phyloP scores from a whole-genome alignment of 2,797 vertebrate genomes.

The Anolis apletophallus region DNA sequence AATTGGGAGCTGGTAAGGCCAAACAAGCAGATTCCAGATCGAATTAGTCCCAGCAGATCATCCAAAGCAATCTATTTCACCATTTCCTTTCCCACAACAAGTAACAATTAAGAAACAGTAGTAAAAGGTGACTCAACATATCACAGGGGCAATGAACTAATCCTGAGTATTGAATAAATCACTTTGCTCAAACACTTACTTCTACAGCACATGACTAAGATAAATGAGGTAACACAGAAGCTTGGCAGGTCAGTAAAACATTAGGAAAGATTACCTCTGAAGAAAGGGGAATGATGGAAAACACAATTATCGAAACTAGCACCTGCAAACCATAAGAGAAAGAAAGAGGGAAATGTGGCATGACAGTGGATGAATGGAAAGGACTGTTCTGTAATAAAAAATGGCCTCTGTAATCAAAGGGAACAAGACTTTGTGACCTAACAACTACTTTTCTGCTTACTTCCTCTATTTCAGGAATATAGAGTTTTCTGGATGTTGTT shows the following conservation, averaged over 20 bases:
- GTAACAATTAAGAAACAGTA: constrained; percentile 52
- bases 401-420: not conserved
- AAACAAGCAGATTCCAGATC: constrained; percentile 54
- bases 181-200: constrained; percentile 38
- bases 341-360: not conserved
- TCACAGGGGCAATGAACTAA: constrained; percentile 49
- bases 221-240: constrained; percentile 33
- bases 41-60: constrained; percentile 22
- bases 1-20: constrained; percentile 60
- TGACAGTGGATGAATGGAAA: not conserved
- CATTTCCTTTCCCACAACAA: constrained; percentile 45
- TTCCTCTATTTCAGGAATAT: not conserved
- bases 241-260: constrained; percentile 42
- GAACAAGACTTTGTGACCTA: not conserved
- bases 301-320: not conserved
- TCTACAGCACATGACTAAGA: constrained; percentile 7
- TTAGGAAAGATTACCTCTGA: not conserved
- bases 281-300: not conserved
- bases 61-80: constrained; percentile 47
- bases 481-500: not conserved
- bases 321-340: not conserved
- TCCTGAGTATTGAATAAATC: constrained; percentile 65
- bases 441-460: not conserved
- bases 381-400: not conserved
- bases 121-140: constrained; percentile 29